Evolutionary conservation across 2,888 invertebrate genomes (phyloP).

Genomic region (Lepidonotus clava): DNA sequence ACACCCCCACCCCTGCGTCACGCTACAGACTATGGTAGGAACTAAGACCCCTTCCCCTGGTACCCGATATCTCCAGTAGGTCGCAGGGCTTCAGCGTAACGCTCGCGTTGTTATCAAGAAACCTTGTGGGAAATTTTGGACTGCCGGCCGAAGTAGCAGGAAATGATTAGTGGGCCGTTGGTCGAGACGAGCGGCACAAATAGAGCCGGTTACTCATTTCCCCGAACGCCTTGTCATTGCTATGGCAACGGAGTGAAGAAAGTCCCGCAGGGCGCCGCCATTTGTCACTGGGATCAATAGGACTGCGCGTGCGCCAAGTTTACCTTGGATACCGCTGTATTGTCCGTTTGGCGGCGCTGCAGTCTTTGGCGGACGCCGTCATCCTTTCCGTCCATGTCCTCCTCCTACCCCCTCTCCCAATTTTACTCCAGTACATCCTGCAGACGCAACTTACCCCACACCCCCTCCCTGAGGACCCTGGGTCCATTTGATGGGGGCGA

Average conservation of each 20-base stretch:
- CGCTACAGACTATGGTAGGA: not conserved
- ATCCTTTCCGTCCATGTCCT: not conserved
- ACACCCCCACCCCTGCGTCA: not conserved
- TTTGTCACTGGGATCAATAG: slow-evolving; percentile 46
- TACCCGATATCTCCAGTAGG: not conserved
- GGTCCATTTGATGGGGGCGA: slow-evolving; percentile 2
- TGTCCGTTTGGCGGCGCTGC: not conserved
- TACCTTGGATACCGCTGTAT: slow-evolving; percentile 35
- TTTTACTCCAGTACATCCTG: not conserved
- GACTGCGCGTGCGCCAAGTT: slow-evolving; percentile 33
- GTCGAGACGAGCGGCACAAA: not conserved
- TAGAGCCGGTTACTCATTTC: slow-evolving; percentile 32
- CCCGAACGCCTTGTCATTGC: slow-evolving; percentile 43
- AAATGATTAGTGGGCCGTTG: slow-evolving; percentile 24
- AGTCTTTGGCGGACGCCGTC: not conserved
- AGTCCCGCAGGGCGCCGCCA: slow-evolving; percentile 14
- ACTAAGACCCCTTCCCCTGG: not conserved
- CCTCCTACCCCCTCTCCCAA: not conserved
- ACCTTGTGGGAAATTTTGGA: slow-evolving; percentile 33
- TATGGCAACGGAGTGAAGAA: slow-evolving; percentile 46
- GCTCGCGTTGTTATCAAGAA: slow-evolving; percentile 35
- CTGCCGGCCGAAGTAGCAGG: slow-evolving; percentile 9
- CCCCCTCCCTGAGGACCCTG: not conserved
- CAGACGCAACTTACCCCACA: not conserved
- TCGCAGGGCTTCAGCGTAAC: not conserved